Evolutionary conservation across 92 coral and sea anemone genomes (phyloP).

Genomic region (Epizoanthus stellaris): DNA sequence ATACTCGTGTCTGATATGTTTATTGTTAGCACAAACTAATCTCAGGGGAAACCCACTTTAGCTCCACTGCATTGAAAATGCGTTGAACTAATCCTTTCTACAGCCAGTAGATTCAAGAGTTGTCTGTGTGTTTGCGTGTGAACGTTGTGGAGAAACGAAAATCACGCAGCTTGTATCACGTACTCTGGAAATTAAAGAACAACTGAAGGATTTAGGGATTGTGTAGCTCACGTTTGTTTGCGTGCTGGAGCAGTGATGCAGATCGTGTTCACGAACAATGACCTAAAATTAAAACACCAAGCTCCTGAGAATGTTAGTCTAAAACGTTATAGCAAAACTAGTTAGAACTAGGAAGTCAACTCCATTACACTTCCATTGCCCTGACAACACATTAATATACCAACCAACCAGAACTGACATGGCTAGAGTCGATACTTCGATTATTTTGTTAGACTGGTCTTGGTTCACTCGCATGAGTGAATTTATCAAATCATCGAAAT

Average conservation of each 20-base stretch:
- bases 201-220: slow-evolving; percentile 21
- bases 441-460: no score
- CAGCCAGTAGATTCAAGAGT: background rate
- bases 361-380: no score
- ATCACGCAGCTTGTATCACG: background rate
- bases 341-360: no score
- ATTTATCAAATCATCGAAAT: background rate
- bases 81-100: background rate
- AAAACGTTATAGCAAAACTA: no score
- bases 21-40: background rate
- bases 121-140: background rate
- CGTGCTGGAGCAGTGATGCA: slow-evolving; percentile 43
- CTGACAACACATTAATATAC: no score
- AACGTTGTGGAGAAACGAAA: background rate
- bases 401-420: no score
- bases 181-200: background rate
- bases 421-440: no score
- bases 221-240: slow-evolving; percentile 33
- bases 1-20: background rate
- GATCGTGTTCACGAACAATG: background rate
- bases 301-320: background rate
- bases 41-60: slow-evolving; percentile 34
- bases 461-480: background rate
- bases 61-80: background rate
- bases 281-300: background rate